phyloP scores from a whole-genome alignment of 1,140 invertebrate species.

The Brachionus calyciflorus region DNA sequence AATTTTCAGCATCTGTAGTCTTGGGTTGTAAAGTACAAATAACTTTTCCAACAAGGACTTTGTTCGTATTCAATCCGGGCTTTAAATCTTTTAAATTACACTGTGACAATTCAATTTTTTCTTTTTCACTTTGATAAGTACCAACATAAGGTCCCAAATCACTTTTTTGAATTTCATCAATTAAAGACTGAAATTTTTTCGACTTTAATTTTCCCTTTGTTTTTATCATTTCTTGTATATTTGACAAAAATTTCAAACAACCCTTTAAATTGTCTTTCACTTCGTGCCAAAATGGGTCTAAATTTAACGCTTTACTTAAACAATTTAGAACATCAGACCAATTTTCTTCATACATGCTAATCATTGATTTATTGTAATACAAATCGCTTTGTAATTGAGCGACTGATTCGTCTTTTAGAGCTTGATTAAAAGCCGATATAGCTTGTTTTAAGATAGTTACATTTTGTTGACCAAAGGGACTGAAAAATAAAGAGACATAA shows the following conservation, averaged over 20 bases:
- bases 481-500: slow-evolving; percentile 77
- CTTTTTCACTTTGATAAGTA: slow-evolving; percentile 64
- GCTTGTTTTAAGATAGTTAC: slow-evolving; percentile 70
- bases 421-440: slow-evolving; percentile 77
- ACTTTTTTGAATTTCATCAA: slow-evolving; percentile 50
- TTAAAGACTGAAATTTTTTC: slow-evolving; percentile 56
- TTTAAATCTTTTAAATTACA: slow-evolving; percentile 63
- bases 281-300: slow-evolving; percentile 74
- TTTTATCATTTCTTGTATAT: slow-evolving; percentile 67
- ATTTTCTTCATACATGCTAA: slow-evolving; percentile 69
- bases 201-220: slow-evolving; percentile 72
- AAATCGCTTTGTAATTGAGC: slow-evolving; percentile 74
- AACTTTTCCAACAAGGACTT: slow-evolving; percentile 74
- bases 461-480: slow-evolving; percentile 67
- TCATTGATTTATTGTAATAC: slow-evolving; percentile 79
- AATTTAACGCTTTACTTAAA: slow-evolving; percentile 67
- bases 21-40: slow-evolving; percentile 73
- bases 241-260: slow-evolving; percentile 69
- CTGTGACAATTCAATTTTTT: slow-evolving; percentile 64
- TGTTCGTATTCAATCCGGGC: slow-evolving; percentile 67
- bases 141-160: slow-evolving; percentile 66
- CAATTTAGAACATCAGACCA: slow-evolving; percentile 70
- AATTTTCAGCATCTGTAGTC: slow-evolving; percentile 68
- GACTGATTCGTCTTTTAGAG: slow-evolving; percentile 73
- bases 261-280: slow-evolving; percentile 66